Evolutionary conservation across 2,888 invertebrate genomes (phyloP).

Genomic region (Altica lythri): DNA sequence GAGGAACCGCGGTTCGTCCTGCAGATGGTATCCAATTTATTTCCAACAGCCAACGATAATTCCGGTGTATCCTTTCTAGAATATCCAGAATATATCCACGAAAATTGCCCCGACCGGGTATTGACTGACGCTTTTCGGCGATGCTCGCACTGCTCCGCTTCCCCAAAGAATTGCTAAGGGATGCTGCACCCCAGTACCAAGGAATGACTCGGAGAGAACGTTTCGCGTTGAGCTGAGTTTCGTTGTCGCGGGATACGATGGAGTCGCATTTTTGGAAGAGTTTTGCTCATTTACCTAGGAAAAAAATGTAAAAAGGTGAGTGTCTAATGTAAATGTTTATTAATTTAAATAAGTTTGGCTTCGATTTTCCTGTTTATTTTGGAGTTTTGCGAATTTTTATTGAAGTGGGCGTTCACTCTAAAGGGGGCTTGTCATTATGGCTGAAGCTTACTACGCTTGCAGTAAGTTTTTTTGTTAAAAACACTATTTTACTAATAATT

Average conservation of each 20-base stretch:
- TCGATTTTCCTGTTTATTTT: slow-evolving; percentile 4
- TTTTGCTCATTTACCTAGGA: slow-evolving; percentile 24
- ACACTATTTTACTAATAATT: too few species aligned
- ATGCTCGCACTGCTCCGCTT: slow-evolving; percentile 47
- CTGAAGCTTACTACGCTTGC: slow-evolving; percentile 4
- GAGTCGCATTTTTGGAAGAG: slow-evolving; percentile 14
- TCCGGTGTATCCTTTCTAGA: slow-evolving; percentile 48
- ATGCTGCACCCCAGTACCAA: slow-evolving; percentile 55
- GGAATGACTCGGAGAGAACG: slow-evolving; percentile 48
- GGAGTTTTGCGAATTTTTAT: slow-evolving; percentile 3
- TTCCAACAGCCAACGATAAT: slow-evolving; percentile 42
- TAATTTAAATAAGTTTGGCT: too few species aligned
- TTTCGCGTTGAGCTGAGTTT: slow-evolving; percentile 37
- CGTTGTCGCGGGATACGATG: slow-evolving; percentile 40
- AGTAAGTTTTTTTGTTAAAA: too few species aligned
- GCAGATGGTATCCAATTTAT: slow-evolving; percentile 40
- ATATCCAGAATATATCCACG: slow-evolving; percentile 25
- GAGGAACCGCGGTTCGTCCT: slow-evolving; percentile 27
- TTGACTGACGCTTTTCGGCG: slow-evolving; percentile 53
- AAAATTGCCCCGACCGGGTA: slow-evolving; percentile 40
- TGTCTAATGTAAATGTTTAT: too few species aligned
- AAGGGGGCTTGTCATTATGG: slow-evolving; percentile 28
- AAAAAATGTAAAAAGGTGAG: slow-evolving; percentile 49
- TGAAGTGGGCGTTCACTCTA: slow-evolving; percentile 48
- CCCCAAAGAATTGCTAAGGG: slow-evolving; percentile 49